Evolutionary conservation across 2,888 invertebrate species (phyloP).

Genomic region (Ophioninae sp.): DNA sequence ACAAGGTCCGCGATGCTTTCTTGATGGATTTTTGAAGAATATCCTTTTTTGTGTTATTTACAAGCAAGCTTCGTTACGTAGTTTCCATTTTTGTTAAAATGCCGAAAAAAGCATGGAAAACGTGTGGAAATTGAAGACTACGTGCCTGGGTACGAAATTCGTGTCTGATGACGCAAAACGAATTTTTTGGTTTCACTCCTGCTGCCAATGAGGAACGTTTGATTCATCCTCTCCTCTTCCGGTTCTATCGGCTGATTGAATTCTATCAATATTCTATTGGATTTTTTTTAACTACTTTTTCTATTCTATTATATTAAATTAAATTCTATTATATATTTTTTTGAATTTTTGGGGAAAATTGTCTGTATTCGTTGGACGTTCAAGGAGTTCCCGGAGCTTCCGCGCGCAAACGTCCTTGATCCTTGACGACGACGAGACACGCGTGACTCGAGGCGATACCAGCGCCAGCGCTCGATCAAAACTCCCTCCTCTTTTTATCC

Average conservation of each 20-base stretch:
- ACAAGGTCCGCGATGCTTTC: not conserved
- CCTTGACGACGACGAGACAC: not conserved
- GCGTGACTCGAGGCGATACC: slow-evolving; percentile 4
- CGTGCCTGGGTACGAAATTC: slow-evolving; percentile 45
- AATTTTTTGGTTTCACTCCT: not conserved
- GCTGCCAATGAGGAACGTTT: not conserved
- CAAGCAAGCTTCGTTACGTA: not conserved
- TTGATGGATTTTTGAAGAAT: not conserved
- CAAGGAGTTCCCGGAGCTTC: slow-evolving; percentile 7
- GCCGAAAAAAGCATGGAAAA: slow-evolving; percentile 29
- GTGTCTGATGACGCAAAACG: slow-evolving; percentile 42
- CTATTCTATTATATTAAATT: too few relatives aligned
- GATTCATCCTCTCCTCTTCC: not conserved
- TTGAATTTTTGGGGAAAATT: slow-evolving; percentile 9
- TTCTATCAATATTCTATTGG: too few relatives aligned
- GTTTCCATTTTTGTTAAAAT: slow-evolving; percentile 35
- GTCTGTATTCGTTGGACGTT: slow-evolving; percentile 20
- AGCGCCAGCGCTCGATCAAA: not conserved
- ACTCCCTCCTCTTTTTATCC: not conserved
- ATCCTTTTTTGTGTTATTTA: not conserved
- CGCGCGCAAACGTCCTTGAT: slow-evolving; percentile 20
- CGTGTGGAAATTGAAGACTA: slow-evolving; percentile 36
- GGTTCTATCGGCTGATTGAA: not conserved
- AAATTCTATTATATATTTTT: too few relatives aligned
- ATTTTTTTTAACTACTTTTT: too few relatives aligned